Percentiles rank a stretch among this genome's conserved stretches.
Conservation (phyloP, 2,113 vertebrate genomes). For the Fregata magnificens region DNA sequence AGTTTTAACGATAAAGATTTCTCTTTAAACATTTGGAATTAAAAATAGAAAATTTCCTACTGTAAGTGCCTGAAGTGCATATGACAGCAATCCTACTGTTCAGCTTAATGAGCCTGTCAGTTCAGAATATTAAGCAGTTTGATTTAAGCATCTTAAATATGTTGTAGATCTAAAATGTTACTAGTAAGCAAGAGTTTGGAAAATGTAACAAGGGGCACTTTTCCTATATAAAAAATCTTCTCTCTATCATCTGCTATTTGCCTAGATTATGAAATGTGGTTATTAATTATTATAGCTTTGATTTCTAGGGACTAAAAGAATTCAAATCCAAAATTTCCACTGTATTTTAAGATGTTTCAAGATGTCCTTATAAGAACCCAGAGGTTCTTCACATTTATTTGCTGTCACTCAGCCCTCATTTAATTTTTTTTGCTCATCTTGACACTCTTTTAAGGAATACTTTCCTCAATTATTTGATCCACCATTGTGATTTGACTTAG, state of each 20-base stretch:
- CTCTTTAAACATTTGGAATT: constrained; percentile 27
- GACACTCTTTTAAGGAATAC: neutral
- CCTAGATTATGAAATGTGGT: neutral
- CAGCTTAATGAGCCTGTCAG: constrained; percentile 25
- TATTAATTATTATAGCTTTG: neutral
- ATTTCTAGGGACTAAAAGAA: neutral
- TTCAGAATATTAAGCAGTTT: constrained; percentile 6
- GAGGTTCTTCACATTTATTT: neutral
- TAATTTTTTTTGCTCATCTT: neutral
- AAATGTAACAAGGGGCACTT: neutral
- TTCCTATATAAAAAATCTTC: neutral
- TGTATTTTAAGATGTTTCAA: neutral
- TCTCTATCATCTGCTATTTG: neutral
- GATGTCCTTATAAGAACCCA: neutral
- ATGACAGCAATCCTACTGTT: constrained; percentile 19
- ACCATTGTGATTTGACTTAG: neutral
- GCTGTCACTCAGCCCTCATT: neutral
- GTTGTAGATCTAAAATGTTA: constrained; percentile 6
- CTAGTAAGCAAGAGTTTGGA: constrained; percentile 11
- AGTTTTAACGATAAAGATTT: neutral
- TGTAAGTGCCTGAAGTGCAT: constrained; percentile 13
- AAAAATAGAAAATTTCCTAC: neutral
- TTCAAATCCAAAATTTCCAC: neutral
- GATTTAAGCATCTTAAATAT: constrained; percentile 21
- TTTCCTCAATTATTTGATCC: neutral